These are phyloP conservation scores for Ectemnius cavifrons DNA, from an alignment of 2,888 invertebrate species.

Conservation along the genomic window DNA sequence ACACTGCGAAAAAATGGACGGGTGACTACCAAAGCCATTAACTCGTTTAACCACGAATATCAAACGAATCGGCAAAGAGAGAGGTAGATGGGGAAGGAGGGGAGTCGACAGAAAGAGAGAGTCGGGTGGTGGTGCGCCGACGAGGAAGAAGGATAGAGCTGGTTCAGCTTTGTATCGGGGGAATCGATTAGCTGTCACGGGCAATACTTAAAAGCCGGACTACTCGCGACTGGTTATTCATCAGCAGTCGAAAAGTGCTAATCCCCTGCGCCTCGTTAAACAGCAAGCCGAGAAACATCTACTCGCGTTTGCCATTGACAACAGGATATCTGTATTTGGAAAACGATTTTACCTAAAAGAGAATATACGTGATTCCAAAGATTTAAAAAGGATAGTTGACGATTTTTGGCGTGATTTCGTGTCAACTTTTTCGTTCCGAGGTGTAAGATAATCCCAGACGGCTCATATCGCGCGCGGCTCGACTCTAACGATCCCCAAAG, in stretches of 20 bases:
- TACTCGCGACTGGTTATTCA: constrained; percentile 41
- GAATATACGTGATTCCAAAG: neutral
- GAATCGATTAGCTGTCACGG: constrained; percentile 52
- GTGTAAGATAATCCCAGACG: constrained; percentile 60
- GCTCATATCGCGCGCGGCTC: constrained; percentile 43
- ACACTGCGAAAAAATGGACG: constrained; percentile 57
- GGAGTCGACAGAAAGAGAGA: neutral
- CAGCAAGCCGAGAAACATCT: constrained; percentile 9
- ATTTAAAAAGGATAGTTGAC: neutral
- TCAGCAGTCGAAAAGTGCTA: constrained; percentile 22
- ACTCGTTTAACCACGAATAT: constrained; percentile 59
- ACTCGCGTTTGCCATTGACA: neutral
- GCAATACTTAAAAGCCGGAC: constrained; percentile 46
- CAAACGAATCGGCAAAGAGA: constrained; percentile 44
- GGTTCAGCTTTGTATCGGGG: constrained; percentile 43
- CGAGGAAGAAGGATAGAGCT: constrained; percentile 33
- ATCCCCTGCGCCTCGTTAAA: constrained; percentile 6
- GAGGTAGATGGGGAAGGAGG: neutral
- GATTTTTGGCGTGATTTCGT: neutral
- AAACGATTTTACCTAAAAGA: neutral
- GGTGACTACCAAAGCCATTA: constrained; percentile 57
- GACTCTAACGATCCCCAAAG: constrained; percentile 42
- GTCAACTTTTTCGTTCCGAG: constrained; percentile 10
- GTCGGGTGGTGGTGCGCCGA: neutral
- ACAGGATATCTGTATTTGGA: neutral